phyloP scores from a whole-genome alignment of 2,888 invertebrate species.

The Gandaritis pyraliata region DNA sequence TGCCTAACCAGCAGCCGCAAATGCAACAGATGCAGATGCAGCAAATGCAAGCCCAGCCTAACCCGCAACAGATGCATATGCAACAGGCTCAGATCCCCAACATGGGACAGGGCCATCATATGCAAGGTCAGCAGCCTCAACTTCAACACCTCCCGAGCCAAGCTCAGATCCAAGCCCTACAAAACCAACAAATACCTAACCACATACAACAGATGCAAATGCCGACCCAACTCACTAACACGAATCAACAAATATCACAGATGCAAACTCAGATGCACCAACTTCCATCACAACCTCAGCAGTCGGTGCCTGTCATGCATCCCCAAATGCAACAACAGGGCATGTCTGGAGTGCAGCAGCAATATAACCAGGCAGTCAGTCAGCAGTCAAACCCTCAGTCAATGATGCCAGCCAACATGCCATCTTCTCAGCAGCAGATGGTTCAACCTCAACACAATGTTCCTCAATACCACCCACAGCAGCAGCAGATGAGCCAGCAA shows the following conservation, averaged over 20 bases:
- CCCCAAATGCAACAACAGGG: conserved; percentile 79
- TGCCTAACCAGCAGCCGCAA: conserved; percentile 76
- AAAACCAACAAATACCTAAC: conserved; percentile 83
- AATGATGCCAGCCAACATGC: conserved; percentile 76
- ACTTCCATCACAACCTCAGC: conserved; percentile 78
- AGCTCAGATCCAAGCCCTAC: conserved; percentile 80
- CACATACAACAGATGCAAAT: conserved; percentile 84
- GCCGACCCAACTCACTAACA: conserved; percentile 71
- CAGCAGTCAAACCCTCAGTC: conserved; percentile 76
- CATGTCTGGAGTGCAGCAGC: conserved; percentile 80
- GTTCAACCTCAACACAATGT: conserved; percentile 80
- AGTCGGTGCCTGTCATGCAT: conserved; percentile 80
- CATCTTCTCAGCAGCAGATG: conserved; percentile 78
- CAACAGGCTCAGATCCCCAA: conserved; percentile 80
- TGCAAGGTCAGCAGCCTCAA: conserved; percentile 80
- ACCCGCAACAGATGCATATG: conserved; percentile 80
- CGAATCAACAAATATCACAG: conserved; percentile 79
- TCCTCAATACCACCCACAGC: conserved; percentile 80
- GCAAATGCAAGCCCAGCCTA: conserved; percentile 77
- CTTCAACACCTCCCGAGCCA: conserved; percentile 80
- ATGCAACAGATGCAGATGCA: conserved; percentile 83
- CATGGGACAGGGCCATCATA: conserved; percentile 76
- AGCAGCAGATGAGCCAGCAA: conserved; percentile 78
- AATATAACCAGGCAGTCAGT: conserved; percentile 80
- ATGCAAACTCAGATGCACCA: conserved; percentile 83